phyloP scores from a whole-genome alignment of 1,140 invertebrate genomes.

The Lepidurus apus region DNA sequence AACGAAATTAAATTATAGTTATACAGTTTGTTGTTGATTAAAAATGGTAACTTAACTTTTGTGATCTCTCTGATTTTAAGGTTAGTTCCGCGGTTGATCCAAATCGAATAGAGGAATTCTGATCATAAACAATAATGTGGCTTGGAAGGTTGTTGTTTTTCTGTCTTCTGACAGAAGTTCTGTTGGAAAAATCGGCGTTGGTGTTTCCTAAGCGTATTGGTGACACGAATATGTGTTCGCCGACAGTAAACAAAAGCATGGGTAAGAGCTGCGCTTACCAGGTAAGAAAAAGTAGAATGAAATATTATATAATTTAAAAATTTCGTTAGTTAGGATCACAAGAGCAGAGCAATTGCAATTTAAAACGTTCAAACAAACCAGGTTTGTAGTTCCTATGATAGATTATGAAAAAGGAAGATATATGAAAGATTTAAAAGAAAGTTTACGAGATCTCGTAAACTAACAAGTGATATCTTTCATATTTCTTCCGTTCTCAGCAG shows the following conservation, averaged over 20 bases:
- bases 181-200: neutral
- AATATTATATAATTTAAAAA: neutral
- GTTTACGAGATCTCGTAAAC: no score
- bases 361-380: neutral
- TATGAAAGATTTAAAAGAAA: no score
- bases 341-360: neutral
- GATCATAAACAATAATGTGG: no score
- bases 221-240: neutral
- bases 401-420: no score
- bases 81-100: no score
- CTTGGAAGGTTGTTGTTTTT: neutral
- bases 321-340: neutral
- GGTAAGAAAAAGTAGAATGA: neutral
- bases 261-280: neutral
- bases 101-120: no score
- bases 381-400: neutral
- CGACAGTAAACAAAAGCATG: neutral
- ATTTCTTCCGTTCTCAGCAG: no score
- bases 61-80: no score
- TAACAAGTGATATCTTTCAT: no score
- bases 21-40: no score
- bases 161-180: neutral
- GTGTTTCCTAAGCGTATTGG: neutral
- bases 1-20: no score
- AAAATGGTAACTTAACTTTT: no score